phyloP scores from a whole-genome alignment of 2,888 invertebrate genomes.

The Thelaira solivaga region DNA sequence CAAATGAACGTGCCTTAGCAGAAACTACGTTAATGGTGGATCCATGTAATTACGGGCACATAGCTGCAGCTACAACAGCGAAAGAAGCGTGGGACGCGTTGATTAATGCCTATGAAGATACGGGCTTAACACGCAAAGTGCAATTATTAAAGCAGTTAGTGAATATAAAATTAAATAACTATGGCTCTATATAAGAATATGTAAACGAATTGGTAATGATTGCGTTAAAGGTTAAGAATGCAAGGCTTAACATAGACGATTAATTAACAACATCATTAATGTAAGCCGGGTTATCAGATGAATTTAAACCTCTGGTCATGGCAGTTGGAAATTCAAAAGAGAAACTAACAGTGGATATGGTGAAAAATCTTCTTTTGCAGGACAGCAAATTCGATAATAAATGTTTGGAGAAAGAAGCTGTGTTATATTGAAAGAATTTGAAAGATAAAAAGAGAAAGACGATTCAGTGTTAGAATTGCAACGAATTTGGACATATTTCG shows the following conservation, averaged over 20 bases:
- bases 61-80: neutral
- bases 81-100: neutral
- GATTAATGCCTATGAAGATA: neutral
- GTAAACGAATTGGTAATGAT: conserved; percentile 31
- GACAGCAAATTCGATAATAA: conserved; percentile 41
- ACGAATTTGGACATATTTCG: too few species aligned
- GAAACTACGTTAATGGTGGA: neutral
- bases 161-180: neutral
- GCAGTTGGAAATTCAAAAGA: conserved; percentile 55
- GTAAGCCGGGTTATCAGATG: conserved; percentile 54
- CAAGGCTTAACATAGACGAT: neutral
- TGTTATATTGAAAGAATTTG: too few species aligned
- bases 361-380: conserved; percentile 50
- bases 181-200: neutral
- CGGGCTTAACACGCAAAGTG: neutral
- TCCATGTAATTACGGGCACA: neutral
- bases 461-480: too few species aligned
- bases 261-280: conserved; percentile 34
- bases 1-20: neutral
- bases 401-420: neutral
- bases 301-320: conserved; percentile 50
- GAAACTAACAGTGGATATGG: conserved; percentile 43
- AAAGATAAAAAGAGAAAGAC: too few species aligned
- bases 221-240: conserved; percentile 14
- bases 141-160: too few species aligned